Conservation (phyloP, 2,888 invertebrate species). For the Netelia fuscicornis region DNA sequence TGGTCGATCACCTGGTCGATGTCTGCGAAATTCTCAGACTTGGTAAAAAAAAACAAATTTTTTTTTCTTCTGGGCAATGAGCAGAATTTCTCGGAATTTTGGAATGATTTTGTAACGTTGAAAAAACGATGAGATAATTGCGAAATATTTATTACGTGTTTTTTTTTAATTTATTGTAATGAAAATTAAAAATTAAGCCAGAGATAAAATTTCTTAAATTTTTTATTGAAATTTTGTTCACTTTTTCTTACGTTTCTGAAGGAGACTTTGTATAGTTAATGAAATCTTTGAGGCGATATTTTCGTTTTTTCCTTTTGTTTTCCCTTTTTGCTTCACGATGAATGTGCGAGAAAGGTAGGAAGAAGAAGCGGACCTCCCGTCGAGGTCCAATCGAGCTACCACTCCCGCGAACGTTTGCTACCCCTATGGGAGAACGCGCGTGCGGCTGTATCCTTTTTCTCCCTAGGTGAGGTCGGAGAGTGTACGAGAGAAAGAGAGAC, state of each 20-base stretch:
- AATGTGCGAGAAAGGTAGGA: constrained; percentile 8
- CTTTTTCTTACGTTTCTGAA: neutral
- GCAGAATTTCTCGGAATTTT: neutral
- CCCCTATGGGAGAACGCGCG: constrained; percentile 39
- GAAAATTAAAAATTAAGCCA: neutral
- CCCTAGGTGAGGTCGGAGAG: constrained; percentile 49
- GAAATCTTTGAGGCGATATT: constrained; percentile 64
- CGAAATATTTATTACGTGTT: neutral
- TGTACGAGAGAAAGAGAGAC: neutral
- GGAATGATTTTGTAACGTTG: neutral
- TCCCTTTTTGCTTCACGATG: constrained; percentile 25
- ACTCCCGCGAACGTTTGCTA: constrained; percentile 37
- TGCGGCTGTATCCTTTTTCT: constrained; percentile 49
- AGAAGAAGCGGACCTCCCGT: constrained; percentile 51
- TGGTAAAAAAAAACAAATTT: neutral
- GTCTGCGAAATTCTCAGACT: constrained; percentile 22
- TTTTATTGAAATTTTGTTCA: neutral
- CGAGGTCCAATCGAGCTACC: constrained; percentile 59
- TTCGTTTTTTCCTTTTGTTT: constrained; percentile 32
- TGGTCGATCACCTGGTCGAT: constrained; percentile 52
- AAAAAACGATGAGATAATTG: neutral
- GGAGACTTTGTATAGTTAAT: constrained; percentile 36
- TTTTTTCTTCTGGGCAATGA: neutral
- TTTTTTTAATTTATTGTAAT: too few species aligned
- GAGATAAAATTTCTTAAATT: neutral